Conservation (phyloP, 2,797 vertebrate genomes). For the Chaetodon trifasciatus region DNA sequence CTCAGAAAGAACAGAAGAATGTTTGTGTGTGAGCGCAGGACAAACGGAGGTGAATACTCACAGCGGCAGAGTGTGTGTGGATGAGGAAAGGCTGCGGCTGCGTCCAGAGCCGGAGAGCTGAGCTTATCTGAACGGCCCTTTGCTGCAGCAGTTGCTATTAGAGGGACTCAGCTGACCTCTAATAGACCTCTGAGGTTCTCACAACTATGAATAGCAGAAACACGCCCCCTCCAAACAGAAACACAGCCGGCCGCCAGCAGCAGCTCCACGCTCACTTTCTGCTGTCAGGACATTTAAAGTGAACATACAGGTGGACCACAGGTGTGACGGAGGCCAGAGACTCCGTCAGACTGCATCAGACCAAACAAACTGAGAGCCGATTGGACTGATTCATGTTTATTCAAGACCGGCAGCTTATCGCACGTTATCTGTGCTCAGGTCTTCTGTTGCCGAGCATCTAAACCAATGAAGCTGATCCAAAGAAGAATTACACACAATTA, state of each 20-base stretch:
- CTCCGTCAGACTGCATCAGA: too few species aligned
- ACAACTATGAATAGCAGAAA: constrained; percentile 85
- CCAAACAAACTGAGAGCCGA: too few species aligned
- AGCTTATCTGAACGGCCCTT: constrained; percentile 55
- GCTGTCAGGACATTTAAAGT: too few species aligned
- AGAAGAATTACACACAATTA: constrained; percentile 14
- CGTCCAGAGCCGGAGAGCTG: constrained; percentile 28
- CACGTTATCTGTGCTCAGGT: constrained; percentile 27
- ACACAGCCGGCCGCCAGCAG: constrained; percentile 50
- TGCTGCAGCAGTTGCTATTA: constrained; percentile 67
- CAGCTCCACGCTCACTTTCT: too few species aligned
- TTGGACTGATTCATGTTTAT: constrained; percentile 4
- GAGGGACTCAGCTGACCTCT: constrained; percentile 76
- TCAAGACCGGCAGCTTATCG: constrained; percentile 37
- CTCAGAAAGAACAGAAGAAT: neutral
- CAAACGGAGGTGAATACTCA: constrained; percentile 65
- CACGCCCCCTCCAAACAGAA: constrained; percentile 77
- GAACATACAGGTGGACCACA: too few species aligned
- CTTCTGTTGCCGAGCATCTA: constrained; percentile 20
- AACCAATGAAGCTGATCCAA: neutral
- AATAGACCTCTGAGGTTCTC: constrained; percentile 77
- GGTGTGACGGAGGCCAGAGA: too few species aligned
- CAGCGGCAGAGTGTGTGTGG: constrained; percentile 42
- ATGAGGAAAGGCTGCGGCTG: constrained; percentile 23
- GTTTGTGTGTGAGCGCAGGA: neutral